These are phyloP conservation scores for Andricus curvator DNA, from an alignment of 2,888 invertebrate genomes.

Conservation along the genomic window DNA sequence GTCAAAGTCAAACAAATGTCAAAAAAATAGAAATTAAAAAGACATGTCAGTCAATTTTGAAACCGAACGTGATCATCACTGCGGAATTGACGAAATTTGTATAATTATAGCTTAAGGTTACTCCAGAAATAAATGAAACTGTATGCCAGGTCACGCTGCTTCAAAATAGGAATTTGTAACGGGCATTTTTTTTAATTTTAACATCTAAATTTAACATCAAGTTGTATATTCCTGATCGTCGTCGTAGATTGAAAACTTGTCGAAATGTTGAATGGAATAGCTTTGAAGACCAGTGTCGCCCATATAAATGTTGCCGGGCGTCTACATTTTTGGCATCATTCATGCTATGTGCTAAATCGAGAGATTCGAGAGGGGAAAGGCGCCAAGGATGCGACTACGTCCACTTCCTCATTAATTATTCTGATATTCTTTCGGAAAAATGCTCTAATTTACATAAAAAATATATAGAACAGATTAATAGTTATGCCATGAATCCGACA, in stretches of 20 bases:
- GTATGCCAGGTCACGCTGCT: not conserved
- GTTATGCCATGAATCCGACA: too few species aligned
- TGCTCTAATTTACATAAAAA: too few species aligned
- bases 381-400: slow-evolving; percentile 12
- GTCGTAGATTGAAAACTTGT: too few species aligned
- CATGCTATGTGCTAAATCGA: slow-evolving; percentile 1
- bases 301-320: not conserved
- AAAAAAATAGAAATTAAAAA: too few species aligned
- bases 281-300: not conserved
- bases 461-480: too few species aligned
- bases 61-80: too few species aligned
- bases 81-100: not conserved
- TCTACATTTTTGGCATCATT: slow-evolving; percentile 15
- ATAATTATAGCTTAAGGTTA: not conserved
- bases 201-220: not conserved
- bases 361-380: slow-evolving; percentile 5
- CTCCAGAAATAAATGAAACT: not conserved
- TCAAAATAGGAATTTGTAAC: not conserved
- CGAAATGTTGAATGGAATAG: not conserved
- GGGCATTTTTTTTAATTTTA: not conserved
- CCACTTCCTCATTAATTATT: not conserved
- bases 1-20: too few species aligned
- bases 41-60: too few species aligned
- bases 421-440: not conserved
- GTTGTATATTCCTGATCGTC: not conserved